phyloP scores from a whole-genome alignment of 53 echinoderm and acorn worm species.

The Patiria pectinifera region DNA sequence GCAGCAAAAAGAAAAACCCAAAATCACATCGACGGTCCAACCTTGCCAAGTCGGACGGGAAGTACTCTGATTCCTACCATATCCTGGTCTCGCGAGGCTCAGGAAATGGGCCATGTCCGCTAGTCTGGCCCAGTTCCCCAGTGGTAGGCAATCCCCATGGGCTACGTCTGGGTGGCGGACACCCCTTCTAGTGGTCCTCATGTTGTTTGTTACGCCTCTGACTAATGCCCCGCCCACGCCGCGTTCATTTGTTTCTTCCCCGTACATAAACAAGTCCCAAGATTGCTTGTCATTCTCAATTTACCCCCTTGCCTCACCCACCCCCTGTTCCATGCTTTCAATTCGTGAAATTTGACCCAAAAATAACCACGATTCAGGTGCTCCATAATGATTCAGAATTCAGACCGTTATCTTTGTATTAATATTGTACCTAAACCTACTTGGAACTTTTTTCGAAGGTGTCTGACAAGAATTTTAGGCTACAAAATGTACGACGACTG shows the following conservation, averaged over 20 bases:
- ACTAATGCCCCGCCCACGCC: slow-evolving; percentile 4
- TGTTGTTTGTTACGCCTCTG: background rate
- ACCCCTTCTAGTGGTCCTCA: background rate
- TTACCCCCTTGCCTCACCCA: background rate
- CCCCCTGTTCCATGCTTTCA: background rate
- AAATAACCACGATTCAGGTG: no score
- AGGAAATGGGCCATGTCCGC: slow-evolving; percentile 3
- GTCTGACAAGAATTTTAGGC: no score
- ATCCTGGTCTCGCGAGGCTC: background rate
- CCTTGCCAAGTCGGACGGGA: background rate
- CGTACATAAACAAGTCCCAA: background rate
- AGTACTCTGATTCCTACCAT: slow-evolving; percentile 1
- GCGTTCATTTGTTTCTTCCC: slow-evolving; percentile 8
- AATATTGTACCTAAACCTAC: no score
- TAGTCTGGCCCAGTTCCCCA: background rate
- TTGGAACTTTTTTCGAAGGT: no score
- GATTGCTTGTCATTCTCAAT: background rate
- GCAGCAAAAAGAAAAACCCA: background rate
- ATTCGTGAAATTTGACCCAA: no score
- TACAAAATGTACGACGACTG: no score
- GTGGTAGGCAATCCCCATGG: background rate
- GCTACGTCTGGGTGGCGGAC: background rate
- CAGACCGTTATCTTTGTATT: no score
- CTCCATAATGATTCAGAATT: no score
- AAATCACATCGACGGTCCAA: background rate